These are phyloP conservation scores for Delphinapterus leucas DNA, from an alignment of 2,113 vertebrate genomes.

Conservation along the genomic window DNA sequence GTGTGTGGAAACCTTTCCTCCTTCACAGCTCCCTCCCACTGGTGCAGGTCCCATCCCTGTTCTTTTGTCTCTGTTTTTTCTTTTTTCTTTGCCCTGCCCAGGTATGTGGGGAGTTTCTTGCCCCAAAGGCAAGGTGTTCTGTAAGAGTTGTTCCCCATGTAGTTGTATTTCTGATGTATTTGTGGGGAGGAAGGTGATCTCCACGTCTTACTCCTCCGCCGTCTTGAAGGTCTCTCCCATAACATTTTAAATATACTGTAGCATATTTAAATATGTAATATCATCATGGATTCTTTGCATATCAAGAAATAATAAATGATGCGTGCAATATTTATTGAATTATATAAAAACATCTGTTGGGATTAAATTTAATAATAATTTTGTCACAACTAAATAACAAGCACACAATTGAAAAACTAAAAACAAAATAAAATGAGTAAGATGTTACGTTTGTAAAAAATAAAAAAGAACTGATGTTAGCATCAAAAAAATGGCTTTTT, in stretches of 20 bases:
- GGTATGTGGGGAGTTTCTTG: too few relatives aligned
- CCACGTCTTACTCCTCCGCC: too few relatives aligned
- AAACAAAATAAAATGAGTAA: background rate
- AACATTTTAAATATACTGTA: background rate
- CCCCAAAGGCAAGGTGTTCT: too few relatives aligned
- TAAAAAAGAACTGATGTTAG: background rate
- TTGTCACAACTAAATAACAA: background rate
- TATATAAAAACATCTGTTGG: constrained; percentile 7
- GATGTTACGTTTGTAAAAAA: background rate
- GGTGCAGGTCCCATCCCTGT: too few relatives aligned
- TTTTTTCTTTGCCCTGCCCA: too few relatives aligned
- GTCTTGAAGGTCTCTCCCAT: too few relatives aligned
- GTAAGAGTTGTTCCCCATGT: too few relatives aligned
- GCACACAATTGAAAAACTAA: background rate
- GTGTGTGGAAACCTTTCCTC: too few relatives aligned
- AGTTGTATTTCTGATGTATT: too few relatives aligned
- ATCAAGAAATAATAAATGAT: constrained; percentile 48
- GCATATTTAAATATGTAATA: constrained; percentile 31
- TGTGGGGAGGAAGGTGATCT: too few relatives aligned
- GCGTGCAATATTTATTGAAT: background rate
- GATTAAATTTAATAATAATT: constrained; percentile 38
- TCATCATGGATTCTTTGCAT: background rate
- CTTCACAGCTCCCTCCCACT: too few relatives aligned
- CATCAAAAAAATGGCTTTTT: background rate
- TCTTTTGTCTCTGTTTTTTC: too few relatives aligned